These are phyloP conservation scores for Copidosoma floridanum DNA, from an alignment of 1,140 invertebrate genomes.

Conservation along the genomic window DNA sequence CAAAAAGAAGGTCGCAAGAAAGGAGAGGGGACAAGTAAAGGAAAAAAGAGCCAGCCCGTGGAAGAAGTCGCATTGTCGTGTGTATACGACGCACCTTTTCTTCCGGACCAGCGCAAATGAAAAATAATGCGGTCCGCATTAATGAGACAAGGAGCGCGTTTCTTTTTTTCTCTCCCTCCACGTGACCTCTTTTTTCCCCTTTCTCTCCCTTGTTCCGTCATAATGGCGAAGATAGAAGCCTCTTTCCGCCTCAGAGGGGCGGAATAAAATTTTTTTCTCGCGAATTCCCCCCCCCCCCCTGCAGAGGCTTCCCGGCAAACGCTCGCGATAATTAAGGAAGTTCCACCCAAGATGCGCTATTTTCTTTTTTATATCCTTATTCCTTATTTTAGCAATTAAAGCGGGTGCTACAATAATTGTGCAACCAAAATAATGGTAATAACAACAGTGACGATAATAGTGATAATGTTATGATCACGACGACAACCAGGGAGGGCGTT, in stretches of 20 bases:
- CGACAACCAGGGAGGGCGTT: neutral
- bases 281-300: neutral
- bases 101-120: slow-evolving; percentile 24
- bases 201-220: no score
- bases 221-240: no score
- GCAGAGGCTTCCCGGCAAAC: neutral
- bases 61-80: slow-evolving; percentile 9
- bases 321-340: slow-evolving; percentile 18
- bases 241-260: no score
- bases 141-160: slow-evolving; percentile 25
- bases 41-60: neutral
- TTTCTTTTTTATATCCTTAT: slow-evolving; percentile 12
- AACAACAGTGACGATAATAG: slow-evolving; percentile 3
- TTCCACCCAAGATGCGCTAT: neutral
- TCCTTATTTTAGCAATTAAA: slow-evolving; percentile 5
- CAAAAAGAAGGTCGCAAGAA: no score
- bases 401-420: slow-evolving; percentile 4
- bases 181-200: no score
- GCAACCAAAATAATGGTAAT: neutral
- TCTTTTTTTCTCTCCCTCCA: neutral
- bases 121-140: slow-evolving; percentile 38
- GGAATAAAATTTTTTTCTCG: slow-evolving; percentile 11
- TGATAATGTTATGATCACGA: neutral
- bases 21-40: no score
- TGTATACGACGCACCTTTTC: slow-evolving; percentile 14